Evolutionary conservation across 2,113 vertebrate species (phyloP).

Genomic region (Ia io): DNA sequence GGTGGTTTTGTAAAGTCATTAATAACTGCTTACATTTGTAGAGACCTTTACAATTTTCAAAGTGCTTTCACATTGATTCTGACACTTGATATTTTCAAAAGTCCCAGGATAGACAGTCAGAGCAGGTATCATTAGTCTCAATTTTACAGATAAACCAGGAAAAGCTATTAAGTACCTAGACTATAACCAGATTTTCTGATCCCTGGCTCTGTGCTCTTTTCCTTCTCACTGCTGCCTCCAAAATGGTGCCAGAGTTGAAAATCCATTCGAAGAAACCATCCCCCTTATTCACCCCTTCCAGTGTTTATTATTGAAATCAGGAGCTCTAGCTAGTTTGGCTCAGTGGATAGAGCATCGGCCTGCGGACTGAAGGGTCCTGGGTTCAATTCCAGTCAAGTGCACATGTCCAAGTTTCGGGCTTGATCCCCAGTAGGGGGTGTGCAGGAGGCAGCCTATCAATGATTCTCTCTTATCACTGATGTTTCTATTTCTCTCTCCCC

Average conservation of each 20-base stretch:
- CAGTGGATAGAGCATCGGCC: no score
- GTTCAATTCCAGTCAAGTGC: no score
- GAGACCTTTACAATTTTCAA: neutral
- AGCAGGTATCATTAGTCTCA: neutral
- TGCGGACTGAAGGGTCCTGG: no score
- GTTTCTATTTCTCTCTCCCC: neutral
- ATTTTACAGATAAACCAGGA: conserved; percentile 27
- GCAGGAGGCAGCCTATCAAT: no score
- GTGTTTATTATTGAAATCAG: neutral
- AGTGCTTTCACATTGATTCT: neutral
- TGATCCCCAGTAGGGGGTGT: no score
- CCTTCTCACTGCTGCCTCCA: neutral
- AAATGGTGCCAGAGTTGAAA: neutral
- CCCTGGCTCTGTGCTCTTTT: neutral
- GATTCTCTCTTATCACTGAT: no score
- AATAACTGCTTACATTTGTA: neutral
- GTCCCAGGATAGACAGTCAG: neutral
- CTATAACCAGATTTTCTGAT: neutral
- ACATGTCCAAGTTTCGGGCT: no score
- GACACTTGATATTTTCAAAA: conserved; percentile 27
- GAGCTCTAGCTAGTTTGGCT: no score
- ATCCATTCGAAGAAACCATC: neutral
- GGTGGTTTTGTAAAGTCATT: neutral
- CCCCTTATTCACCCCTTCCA: neutral
- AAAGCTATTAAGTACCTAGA: neutral